Evolutionary conservation across 2,113 vertebrate species (phyloP).

Genomic region (Lonchura striata): DNA sequence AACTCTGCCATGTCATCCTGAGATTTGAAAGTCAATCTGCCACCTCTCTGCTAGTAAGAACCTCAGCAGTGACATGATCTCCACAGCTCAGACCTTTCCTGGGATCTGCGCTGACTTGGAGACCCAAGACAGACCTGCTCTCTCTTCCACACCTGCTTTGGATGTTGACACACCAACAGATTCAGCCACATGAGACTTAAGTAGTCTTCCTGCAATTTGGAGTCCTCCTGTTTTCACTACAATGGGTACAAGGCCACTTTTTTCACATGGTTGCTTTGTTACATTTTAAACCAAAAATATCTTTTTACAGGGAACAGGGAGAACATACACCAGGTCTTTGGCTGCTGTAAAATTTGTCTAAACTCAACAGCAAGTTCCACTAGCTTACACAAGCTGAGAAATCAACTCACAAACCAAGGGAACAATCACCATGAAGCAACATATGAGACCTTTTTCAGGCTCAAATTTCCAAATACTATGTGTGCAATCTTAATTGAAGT

Average conservation of each 20-base stretch:
- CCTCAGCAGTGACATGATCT: background rate
- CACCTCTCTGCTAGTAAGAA: background rate
- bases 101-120: background rate
- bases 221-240: background rate
- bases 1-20: background rate
- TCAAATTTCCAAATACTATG: background rate
- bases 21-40: background rate
- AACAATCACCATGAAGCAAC: background rate
- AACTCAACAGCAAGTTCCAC: background rate
- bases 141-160: background rate
- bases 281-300: background rate
- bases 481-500: background rate
- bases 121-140: background rate
- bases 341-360: background rate
- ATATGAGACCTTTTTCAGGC: background rate
- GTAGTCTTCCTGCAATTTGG: background rate
- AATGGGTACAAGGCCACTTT: background rate
- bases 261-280: background rate
- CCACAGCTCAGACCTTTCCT: background rate
- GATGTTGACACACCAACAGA: background rate
- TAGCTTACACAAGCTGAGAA: background rate
- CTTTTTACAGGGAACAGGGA: background rate
- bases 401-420: background rate
- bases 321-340: background rate
- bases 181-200: background rate